Conservation (phyloP, 2,888 invertebrate species). For the Anthrax anthrax region DNA sequence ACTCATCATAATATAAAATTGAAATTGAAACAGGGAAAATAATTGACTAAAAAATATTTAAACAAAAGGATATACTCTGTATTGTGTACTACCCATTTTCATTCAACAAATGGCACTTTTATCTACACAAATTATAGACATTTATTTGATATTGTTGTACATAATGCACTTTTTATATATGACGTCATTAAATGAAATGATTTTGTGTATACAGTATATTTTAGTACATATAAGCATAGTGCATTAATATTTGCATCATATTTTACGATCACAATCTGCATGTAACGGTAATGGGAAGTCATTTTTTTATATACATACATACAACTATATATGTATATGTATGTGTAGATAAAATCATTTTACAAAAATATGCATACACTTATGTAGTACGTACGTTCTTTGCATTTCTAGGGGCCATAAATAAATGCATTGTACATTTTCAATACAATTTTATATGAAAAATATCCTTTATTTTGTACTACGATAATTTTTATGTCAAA, state of each 20-base stretch:
- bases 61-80: too few species aligned
- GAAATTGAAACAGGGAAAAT: too few species aligned
- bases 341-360: too few species aligned
- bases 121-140: not conserved
- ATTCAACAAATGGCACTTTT: conserved; percentile 11
- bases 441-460: too few species aligned
- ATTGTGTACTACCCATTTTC: not conserved
- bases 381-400: too few species aligned
- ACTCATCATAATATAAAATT: too few species aligned
- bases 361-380: too few species aligned
- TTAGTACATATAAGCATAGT: conserved; percentile 6
- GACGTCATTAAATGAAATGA: conserved; percentile 13
- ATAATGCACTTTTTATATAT: conserved; percentile 6
- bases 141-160: not conserved
- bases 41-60: too few species aligned
- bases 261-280: conserved; percentile 12
- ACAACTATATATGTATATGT: conserved; percentile 1
- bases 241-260: conserved; percentile 13
- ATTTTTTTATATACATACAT: conserved; percentile 8
- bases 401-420: too few species aligned
- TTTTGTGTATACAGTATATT: too few species aligned
- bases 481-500: not conserved
- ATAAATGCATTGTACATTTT: too few species aligned
- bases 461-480: too few species aligned
- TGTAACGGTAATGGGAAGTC: conserved; percentile 12